Evolutionary conservation across 2,797 vertebrate genomes (phyloP).

Genomic region (Sarcoramphus papa): DNA sequence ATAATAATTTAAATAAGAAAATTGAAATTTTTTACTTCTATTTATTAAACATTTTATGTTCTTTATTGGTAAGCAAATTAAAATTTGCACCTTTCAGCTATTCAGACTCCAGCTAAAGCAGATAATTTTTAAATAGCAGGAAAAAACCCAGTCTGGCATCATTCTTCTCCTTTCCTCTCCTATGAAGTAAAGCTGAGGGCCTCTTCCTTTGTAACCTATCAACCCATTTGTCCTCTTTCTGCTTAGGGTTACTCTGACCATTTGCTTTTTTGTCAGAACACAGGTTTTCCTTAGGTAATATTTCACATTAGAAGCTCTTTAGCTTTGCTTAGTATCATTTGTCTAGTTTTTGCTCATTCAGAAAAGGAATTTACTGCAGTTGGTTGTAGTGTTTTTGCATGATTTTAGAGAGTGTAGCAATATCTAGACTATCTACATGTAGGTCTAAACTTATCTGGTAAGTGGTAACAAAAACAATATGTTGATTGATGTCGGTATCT

Average conservation of each 20-base stretch:
- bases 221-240: not conserved
- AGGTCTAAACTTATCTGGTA: not conserved
- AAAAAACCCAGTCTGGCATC: rapidly evolving
- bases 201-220: not conserved
- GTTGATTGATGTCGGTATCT: not conserved
- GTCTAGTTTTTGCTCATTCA: not conserved
- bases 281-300: not conserved
- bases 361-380: not conserved
- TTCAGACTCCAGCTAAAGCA: not conserved
- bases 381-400: not conserved
- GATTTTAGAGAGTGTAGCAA: not conserved
- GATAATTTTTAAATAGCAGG: not conserved
- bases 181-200: not conserved
- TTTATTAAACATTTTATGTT: not conserved
- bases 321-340: not conserved
- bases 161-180: not conserved
- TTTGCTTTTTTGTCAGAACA: not conserved
- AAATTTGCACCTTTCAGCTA: not conserved
- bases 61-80: not conserved
- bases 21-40: not conserved
- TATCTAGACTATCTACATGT: not conserved
- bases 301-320: not conserved
- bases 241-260: not conserved
- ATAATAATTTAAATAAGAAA: not conserved
- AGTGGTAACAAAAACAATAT: not conserved